Conservation (phyloP, 2,797 vertebrate genomes). For the Sebastes aleutianus region DNA sequence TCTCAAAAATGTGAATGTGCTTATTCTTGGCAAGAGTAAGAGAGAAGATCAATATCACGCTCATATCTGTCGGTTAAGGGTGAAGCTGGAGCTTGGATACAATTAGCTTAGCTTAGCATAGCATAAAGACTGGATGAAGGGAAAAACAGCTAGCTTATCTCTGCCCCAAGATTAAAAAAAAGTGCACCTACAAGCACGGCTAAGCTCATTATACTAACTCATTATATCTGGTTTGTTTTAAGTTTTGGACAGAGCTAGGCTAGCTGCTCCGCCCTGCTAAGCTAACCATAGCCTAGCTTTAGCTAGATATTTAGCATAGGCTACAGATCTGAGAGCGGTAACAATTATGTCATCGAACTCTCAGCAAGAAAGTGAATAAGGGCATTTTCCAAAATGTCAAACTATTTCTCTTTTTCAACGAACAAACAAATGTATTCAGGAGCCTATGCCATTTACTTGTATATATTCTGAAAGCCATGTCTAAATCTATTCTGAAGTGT, state of each 20-base stretch:
- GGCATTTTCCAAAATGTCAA: neutral
- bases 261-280: neutral
- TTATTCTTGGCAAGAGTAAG: neutral
- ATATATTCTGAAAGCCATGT: conserved; percentile 18
- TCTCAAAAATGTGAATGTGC: neutral
- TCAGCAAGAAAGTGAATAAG: neutral
- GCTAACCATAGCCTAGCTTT: neutral
- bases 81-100: no score
- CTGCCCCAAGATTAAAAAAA: no score
- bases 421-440: neutral
- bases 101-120: no score
- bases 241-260: neutral
- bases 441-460: neutral
- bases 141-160: no score
- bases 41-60: no score
- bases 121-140: no score
- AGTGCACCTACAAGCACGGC: no score
- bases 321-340: neutral
- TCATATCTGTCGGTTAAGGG: no score
- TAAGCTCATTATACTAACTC: no score
- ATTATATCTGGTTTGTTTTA: neutral
- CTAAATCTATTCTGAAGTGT: conserved; percentile 2
- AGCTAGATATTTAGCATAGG: neutral
- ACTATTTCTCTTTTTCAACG: neutral
- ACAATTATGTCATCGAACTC: neutral